Base-by-base conservation (phyloP, 2,888 invertebrate genomes). In the Pachymerium ferrugineum region DNA sequence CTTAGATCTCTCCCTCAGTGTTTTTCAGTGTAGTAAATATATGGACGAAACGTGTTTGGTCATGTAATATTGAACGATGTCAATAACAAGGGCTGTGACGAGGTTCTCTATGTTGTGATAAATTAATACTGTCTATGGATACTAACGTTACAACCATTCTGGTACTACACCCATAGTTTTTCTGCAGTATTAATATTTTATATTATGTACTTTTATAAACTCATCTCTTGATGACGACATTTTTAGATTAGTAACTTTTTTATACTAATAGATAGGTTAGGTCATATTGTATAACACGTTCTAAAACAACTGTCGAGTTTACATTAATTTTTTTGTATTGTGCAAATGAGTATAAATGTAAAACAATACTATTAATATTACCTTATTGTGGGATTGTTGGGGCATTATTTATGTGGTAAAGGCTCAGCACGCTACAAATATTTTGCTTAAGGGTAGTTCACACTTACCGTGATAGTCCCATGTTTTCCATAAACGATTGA, bases 371-470 rank as follows among this genome's bases (percentile, higher is more conserved):
- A n/a, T n/a, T 38, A 38, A 38, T 25, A 2, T 54, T 25, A 25
- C 28, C 14, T 54, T 2, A 25, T 14, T 54, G 8, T 47, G 54
- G 54, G 54, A 54, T 54, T 54, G 54, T 54, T 54, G 54, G 28
- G 54, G 54, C 54, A 54, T 54, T 54, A 54, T 54, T 54, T 54
- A 54, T 54, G 54, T 54, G 54, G 54, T 54, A 22, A 10, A 28
- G 19, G 25, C 14, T 54, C 25, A 25, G n/a, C 3, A 38, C 22
- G 4, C 28, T 47, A 54, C 25, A 1, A 25, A 54, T 25, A 25
- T 22, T 22, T 47, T 47, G 47, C 54, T 25, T 54, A 38, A 33
- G 16, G 12, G 38, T 38, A n/a, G 38, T n/a, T n/a, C n/a, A n/a
- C n/a, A n/a, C n/a, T n/a, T n/a, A n/a, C n/a, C n/a, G n/a, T n/a